Conservation (phyloP, 2,888 invertebrate species). For the Euzetes globulus region DNA sequence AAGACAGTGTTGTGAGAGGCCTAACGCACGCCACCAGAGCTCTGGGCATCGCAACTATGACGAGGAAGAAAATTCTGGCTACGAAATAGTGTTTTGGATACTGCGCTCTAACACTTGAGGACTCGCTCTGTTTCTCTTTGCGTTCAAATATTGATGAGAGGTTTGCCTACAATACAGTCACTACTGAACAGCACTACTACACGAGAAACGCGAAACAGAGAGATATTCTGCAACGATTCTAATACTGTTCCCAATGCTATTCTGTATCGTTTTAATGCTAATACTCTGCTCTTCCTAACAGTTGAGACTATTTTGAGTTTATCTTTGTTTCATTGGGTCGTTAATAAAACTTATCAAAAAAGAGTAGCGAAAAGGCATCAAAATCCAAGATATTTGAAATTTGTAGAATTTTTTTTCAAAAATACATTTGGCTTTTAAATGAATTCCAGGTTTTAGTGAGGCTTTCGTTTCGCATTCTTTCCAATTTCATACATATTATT, state of each 20-base stretch:
- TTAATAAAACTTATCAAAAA: slow-evolving; percentile 7
- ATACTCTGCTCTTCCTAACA: not conserved
- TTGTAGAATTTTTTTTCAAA: not conserved
- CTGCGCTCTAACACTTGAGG: not conserved
- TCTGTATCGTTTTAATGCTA: not conserved
- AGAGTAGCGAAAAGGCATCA: not conserved
- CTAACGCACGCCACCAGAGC: slow-evolving; percentile 1
- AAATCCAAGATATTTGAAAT: not conserved
- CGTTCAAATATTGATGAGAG: not conserved
- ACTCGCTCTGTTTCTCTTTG: not conserved
- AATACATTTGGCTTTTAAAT: not conserved
- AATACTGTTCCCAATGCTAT: not conserved
- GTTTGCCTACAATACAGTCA: not conserved
- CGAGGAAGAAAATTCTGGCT: not conserved
- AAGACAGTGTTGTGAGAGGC: not conserved
- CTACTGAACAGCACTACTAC: not conserved
- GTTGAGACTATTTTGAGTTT: slow-evolving; percentile 14
- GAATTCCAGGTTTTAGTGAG: too few relatives aligned
- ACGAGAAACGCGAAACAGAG: not conserved
- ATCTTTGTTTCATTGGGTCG: not conserved
- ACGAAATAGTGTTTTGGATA: not conserved
- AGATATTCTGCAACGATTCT: not conserved
- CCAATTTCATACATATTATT: too few relatives aligned
- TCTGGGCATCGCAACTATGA: not conserved
- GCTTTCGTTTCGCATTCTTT: not conserved